phyloP scores from a whole-genome alignment of 1,140 invertebrate genomes.

The Polyergus mexicanus region DNA sequence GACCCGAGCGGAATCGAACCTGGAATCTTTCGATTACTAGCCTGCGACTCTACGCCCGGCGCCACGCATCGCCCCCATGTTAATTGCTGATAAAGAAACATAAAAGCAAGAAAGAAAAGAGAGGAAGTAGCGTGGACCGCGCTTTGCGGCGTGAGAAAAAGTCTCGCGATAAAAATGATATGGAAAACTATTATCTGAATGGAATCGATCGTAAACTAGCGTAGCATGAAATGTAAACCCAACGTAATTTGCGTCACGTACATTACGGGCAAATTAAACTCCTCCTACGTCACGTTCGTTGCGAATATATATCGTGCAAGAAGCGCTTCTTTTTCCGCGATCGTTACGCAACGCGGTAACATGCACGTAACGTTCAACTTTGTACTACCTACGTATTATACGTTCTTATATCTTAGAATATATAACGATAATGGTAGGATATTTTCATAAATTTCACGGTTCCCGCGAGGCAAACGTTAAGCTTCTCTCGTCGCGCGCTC shows the following conservation, averaged over 20 bases:
- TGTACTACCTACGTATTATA: conserved; percentile 23
- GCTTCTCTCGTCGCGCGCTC: not conserved
- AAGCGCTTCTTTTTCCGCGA: conserved; percentile 40
- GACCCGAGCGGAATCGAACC: too few species aligned
- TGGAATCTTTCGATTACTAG: too few species aligned
- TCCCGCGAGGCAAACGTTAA: conserved; percentile 29
- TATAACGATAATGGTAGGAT: conserved; percentile 50
- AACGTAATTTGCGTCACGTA: conserved; percentile 43
- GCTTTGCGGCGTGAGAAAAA: not conserved
- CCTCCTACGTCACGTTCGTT: conserved; percentile 31
- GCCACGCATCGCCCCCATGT: too few species aligned
- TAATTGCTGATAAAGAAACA: too few species aligned
- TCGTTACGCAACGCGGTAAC: conserved; percentile 27
- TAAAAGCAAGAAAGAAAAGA: too few species aligned
- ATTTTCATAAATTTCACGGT: conserved; percentile 46
- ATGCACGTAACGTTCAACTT: conserved; percentile 37
- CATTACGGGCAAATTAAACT: conserved; percentile 34
- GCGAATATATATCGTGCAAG: conserved; percentile 27
- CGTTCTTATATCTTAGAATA: conserved; percentile 17
- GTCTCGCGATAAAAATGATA: not conserved
- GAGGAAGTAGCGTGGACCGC: too few species aligned
- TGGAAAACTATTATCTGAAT: not conserved
- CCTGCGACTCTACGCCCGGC: too few species aligned
- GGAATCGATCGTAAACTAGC: not conserved
- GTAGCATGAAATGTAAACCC: conserved; percentile 10